These are phyloP conservation scores for Mus pahari DNA, from an alignment of 2,113 vertebrate species.

Conservation along the genomic window DNA sequence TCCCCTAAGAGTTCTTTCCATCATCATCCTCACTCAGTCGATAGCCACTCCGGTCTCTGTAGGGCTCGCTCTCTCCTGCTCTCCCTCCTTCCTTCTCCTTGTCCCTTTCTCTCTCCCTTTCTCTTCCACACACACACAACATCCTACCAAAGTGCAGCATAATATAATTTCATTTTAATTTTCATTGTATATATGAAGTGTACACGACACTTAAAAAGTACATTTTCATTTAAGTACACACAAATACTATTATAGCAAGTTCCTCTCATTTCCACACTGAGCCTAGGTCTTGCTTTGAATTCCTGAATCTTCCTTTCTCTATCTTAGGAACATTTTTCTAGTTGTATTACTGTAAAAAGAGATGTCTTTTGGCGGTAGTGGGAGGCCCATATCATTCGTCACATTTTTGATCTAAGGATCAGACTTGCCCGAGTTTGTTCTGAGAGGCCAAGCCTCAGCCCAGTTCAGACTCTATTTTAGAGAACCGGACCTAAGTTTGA, in stretches of 20 bases:
- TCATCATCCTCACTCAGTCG: neutral
- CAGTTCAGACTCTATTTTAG: too few species aligned
- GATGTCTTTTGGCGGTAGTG: neutral
- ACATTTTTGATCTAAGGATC: neutral
- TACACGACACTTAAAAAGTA: neutral
- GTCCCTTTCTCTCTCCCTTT: neutral
- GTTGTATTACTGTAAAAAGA: neutral
- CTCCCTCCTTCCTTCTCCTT: neutral
- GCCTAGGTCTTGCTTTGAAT: neutral
- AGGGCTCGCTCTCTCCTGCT: accelerated
- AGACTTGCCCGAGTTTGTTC: neutral
- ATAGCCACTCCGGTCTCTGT: neutral
- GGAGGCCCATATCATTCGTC: neutral
- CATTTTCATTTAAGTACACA: neutral
- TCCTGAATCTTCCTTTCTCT: neutral
- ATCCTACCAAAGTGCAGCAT: neutral
- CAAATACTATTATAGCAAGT: neutral
- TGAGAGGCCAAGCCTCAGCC: too few species aligned
- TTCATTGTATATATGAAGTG: neutral
- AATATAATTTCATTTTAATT: neutral
- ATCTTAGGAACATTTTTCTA: neutral
- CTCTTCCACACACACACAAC: neutral
- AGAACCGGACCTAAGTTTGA: too few species aligned
- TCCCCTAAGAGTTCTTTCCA: neutral
- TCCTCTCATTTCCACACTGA: neutral